A percentile compares a stretch with the other conserved stretches of the same genome.
Evolutionary conservation across 2,888 invertebrate species (phyloP).

Genomic region (Elgonia sp.): DNA sequence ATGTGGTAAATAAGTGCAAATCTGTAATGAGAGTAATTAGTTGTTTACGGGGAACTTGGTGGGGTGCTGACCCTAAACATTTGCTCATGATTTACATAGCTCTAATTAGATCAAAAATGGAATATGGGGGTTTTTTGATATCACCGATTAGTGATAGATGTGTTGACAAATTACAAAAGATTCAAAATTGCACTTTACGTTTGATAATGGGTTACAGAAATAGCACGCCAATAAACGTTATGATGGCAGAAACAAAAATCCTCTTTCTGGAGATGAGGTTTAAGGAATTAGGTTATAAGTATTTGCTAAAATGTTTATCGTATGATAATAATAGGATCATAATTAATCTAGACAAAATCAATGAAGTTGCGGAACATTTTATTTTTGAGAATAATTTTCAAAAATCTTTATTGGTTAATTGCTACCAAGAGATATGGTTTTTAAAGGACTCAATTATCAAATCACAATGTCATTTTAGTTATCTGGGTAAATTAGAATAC

Average conservation of each 20-base stretch:
- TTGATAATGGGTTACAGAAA: slow-evolving; percentile 59
- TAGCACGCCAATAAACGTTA: slow-evolving; percentile 66
- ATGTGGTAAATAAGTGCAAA: slow-evolving; percentile 7
- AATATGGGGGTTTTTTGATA: slow-evolving; percentile 51
- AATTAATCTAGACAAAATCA: background rate
- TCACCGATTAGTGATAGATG: background rate
- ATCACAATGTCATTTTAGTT: background rate
- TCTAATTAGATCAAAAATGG: slow-evolving; percentile 34
- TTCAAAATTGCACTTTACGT: slow-evolving; percentile 38
- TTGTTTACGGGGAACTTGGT: slow-evolving; percentile 37
- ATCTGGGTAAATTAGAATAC: background rate
- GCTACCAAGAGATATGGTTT: background rate
- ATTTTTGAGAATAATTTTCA: slow-evolving; percentile 9
- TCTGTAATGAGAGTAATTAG: slow-evolving; percentile 33
- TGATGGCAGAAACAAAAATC: slow-evolving; percentile 58
- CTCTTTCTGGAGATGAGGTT: slow-evolving; percentile 39
- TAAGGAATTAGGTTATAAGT: slow-evolving; percentile 38
- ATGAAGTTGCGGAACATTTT: background rate
- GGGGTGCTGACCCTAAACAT: slow-evolving; percentile 38
- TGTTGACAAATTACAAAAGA: slow-evolving; percentile 28
- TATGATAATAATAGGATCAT: background rate
- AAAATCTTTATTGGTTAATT: slow-evolving; percentile 3
- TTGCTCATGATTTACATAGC: slow-evolving; percentile 27
- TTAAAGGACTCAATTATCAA: background rate
- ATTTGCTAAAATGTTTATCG: slow-evolving; percentile 11